phyloP scores from a whole-genome alignment of 2,113 vertebrate genomes.

The Gallinago media region DNA sequence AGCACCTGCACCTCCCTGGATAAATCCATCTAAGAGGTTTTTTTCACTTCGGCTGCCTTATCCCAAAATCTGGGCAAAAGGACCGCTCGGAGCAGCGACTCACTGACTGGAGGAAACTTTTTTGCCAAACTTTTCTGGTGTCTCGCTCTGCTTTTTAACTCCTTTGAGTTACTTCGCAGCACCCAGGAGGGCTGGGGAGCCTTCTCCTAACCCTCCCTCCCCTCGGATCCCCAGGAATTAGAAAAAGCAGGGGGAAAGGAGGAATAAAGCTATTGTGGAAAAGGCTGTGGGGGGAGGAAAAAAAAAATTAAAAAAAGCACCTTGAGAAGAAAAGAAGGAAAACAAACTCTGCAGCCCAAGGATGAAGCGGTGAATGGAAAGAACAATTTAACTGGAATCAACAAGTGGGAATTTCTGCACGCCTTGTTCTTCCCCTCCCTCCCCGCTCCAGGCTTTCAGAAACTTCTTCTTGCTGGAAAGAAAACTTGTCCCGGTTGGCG shows the following conservation, averaged over 20 bases:
- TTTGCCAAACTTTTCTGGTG: not conserved
- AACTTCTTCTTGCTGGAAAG: not conserved
- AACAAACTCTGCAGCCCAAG: not conserved
- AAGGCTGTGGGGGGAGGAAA: accelerated
- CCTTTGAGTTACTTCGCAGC: not conserved
- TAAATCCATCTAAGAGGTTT: not conserved
- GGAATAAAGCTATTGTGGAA: not conserved
- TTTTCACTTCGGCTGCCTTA: not conserved
- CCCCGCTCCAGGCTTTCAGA: not conserved
- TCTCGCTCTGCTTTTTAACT: not conserved
- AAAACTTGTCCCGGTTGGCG: not conserved
- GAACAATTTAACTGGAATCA: not conserved
- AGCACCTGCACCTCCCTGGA: conserved; percentile 41
- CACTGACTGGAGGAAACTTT: not conserved
- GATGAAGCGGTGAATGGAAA: not conserved
- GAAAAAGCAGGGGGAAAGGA: not conserved
- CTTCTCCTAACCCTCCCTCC: too few relatives aligned
- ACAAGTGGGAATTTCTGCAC: conserved; percentile 18
- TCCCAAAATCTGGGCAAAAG: not conserved
- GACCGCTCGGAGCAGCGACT: not conserved
- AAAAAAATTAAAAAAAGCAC: not conserved
- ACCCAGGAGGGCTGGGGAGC: not conserved
- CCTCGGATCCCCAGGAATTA: accelerated
- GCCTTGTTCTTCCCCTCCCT: not conserved
- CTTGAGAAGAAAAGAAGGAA: not conserved